Percentiles rank a stretch among this genome's conserved stretches.
Conservation (phyloP, 2,797 vertebrate species). For the Pseudocheirus occidentalis region DNA sequence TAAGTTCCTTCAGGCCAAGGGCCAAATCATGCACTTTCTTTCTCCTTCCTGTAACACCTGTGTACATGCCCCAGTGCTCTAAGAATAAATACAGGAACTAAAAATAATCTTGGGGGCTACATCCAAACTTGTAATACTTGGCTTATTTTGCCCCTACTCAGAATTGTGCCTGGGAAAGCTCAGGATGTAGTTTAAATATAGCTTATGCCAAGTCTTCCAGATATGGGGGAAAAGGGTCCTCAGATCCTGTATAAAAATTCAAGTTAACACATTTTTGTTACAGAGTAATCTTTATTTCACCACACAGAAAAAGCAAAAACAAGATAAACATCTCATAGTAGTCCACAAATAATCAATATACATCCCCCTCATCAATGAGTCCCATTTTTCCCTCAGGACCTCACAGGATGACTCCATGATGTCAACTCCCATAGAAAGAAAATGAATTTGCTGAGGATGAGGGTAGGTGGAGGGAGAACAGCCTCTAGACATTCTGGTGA, state of each 20-base stretch:
- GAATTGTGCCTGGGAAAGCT: background rate
- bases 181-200: background rate
- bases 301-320: background rate
- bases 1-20: background rate
- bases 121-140: background rate
- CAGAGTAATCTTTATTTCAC: background rate
- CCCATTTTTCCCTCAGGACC: background rate
- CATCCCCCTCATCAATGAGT: background rate
- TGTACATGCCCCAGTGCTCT: background rate
- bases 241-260: background rate
- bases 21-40: background rate
- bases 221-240: background rate
- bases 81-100: background rate
- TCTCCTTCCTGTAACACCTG: background rate
- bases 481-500: background rate
- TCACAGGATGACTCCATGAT: background rate
- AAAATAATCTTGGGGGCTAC: background rate
- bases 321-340: background rate
- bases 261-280: background rate
- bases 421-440: background rate
- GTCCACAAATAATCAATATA: background rate
- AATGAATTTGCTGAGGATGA: background rate
- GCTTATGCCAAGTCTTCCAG: background rate
- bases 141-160: background rate
- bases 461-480: background rate